These are phyloP conservation scores for Rhynchomys soricoides DNA, from an alignment of 2,113 vertebrate species.

Conservation along the genomic window DNA sequence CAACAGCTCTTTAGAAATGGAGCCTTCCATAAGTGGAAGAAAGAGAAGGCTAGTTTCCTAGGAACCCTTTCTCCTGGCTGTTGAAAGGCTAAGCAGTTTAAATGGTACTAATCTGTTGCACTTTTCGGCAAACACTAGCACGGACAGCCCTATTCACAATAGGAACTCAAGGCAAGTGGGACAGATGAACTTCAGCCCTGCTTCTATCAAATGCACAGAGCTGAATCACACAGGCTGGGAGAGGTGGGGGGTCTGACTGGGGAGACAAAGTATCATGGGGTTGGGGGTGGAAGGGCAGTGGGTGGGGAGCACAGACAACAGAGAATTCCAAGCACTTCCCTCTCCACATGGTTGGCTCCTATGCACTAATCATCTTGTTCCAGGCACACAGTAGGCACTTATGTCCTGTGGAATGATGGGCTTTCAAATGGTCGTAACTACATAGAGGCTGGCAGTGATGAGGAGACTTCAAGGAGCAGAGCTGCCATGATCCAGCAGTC, in stretches of 20 bases:
- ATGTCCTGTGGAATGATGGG: background rate
- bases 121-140: background rate
- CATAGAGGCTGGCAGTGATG: background rate
- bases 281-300: background rate
- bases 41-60: background rate
- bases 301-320: background rate
- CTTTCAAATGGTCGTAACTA: background rate
- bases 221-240: background rate
- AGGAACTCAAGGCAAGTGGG: background rate
- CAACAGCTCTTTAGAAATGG: slow-evolving; percentile 39
- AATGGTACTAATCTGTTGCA: background rate
- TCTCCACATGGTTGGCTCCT: background rate
- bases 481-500: background rate
- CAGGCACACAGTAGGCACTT: background rate
- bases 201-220: background rate
- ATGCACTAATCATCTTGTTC: background rate
- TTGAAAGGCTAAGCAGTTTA: background rate
- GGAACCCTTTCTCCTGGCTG: background rate
- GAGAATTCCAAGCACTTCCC: background rate
- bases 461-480: background rate
- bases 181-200: background rate
- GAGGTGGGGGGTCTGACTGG: background rate
- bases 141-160: background rate
- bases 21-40: background rate
- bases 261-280: background rate